phyloP scores from a whole-genome alignment of 2,888 invertebrate genomes.

The Catotricha subobsoleta region DNA sequence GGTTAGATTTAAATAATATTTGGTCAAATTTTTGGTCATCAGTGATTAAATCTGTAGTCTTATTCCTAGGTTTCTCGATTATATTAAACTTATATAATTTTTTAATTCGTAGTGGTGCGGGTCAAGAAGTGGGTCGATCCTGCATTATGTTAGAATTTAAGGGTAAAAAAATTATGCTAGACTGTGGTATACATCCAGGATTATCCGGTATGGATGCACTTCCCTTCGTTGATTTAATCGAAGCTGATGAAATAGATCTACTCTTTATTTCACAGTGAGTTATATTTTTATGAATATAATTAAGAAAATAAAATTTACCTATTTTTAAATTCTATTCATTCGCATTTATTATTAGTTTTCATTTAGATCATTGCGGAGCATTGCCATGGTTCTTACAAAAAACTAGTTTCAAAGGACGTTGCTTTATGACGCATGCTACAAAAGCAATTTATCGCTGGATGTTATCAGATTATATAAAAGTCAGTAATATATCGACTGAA shows the following conservation, averaged over 20 bases:
- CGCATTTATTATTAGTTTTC: slow-evolving; percentile 50
- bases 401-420: slow-evolving; percentile 91
- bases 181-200: slow-evolving; percentile 98
- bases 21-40: neutral
- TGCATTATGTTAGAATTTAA: slow-evolving; percentile 98
- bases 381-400: slow-evolving; percentile 95
- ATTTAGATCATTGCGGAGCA: slow-evolving; percentile 95
- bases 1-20: neutral
- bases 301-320: neutral
- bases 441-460: slow-evolving; percentile 99
- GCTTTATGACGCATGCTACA: slow-evolving; percentile 99
- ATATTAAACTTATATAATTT: too few relatives aligned
- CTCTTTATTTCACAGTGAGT: slow-evolving; percentile 84
- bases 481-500: slow-evolving; percentile 91
- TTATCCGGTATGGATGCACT: slow-evolving; percentile 92
- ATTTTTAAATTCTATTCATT: neutral
- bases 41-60: too few relatives aligned
- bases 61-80: too few relatives aligned
- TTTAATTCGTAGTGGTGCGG: slow-evolving; percentile 66
- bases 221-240: slow-evolving; percentile 93
- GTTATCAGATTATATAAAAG: slow-evolving; percentile 97
- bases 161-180: slow-evolving; percentile 96
- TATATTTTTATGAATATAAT: neutral
- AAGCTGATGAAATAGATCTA: slow-evolving; percentile 92
- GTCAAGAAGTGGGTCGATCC: slow-evolving; percentile 97